Evolutionary conservation across 2,888 invertebrate species (phyloP).

Genomic region (Erebia aethiops): DNA sequence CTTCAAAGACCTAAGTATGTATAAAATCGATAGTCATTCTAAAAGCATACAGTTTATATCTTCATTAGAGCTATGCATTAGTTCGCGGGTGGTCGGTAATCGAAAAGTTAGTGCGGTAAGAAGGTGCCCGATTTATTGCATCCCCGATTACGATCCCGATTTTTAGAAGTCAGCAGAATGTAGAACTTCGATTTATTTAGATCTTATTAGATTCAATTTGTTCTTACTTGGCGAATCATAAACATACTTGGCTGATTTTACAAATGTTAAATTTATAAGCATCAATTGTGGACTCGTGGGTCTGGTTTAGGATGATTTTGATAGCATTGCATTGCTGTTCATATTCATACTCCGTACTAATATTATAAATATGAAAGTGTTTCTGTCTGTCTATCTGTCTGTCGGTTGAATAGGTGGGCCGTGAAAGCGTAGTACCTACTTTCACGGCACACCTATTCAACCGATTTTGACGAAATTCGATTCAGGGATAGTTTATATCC

Average conservation of each 20-base stretch:
- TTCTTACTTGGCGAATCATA: conserved; percentile 6
- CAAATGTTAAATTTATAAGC: neutral
- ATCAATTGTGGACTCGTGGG: too few species aligned
- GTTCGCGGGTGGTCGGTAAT: conserved; percentile 64
- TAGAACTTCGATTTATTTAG: conserved; percentile 31
- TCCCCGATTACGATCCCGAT: conserved; percentile 51
- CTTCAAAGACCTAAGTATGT: neutral
- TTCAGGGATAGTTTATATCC: too few species aligned
- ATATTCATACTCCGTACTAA: too few species aligned
- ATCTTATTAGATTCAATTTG: conserved; percentile 21
- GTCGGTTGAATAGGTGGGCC: too few species aligned
- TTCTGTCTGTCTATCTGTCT: too few species aligned
- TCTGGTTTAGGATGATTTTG: too few species aligned
- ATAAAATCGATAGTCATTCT: conserved; percentile 22
- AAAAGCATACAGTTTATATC: conserved; percentile 46
- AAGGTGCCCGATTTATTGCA: conserved; percentile 59
- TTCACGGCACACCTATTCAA: too few species aligned
- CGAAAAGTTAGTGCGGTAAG: conserved; percentile 64
- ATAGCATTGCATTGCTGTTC: too few species aligned
- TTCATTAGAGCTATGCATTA: conserved; percentile 58
- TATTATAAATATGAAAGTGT: too few species aligned
- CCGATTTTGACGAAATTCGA: too few species aligned
- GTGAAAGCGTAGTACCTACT: too few species aligned
- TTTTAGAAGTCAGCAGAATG: conserved; percentile 40
- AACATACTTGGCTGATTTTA: too few species aligned